A percentile compares a stretch with the other conserved stretches of the same genome.
Conservation (phyloP, 2,113 vertebrate species). For the Psettodes erumei region DNA sequence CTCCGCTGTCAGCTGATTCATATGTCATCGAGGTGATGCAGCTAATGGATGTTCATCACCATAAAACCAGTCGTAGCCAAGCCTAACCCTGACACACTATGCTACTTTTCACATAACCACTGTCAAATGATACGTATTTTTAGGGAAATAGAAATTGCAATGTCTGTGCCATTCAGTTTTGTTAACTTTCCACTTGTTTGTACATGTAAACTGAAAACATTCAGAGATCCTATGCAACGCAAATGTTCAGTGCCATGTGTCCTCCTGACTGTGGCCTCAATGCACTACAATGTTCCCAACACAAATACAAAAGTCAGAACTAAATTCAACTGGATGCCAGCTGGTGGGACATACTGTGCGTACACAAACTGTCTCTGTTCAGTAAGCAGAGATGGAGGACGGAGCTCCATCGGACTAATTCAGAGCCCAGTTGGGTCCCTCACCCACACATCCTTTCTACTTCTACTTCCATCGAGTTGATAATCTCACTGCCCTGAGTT, state of each 20-base stretch:
- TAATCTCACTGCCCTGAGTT: neutral
- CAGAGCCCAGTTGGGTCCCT: constrained; percentile 30
- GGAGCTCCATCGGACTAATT: constrained; percentile 39
- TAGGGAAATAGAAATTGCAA: no score
- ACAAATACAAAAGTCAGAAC: no score
- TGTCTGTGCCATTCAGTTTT: no score
- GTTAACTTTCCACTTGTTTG: neutral
- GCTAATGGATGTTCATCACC: constrained; percentile 8
- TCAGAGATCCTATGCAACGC: no score
- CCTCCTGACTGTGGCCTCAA: no score
- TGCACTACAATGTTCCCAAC: no score
- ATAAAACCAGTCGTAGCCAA: neutral
- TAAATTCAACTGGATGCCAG: constrained; percentile 11
- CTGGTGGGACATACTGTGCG: constrained; percentile 33
- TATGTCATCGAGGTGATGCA: constrained; percentile 12
- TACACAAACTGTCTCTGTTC: constrained; percentile 15
- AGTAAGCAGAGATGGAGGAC: constrained; percentile 6
- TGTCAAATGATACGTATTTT: neutral
- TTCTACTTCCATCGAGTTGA: neutral
- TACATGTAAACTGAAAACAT: no score
- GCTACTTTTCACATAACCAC: neutral
- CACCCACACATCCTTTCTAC: neutral
- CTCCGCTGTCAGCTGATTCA: constrained; percentile 16
- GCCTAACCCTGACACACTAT: no score
- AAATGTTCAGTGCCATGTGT: no score